Base-by-base conservation (phyloP, 2,888 invertebrate species). In the Sarcophaga carnaria region DNA sequence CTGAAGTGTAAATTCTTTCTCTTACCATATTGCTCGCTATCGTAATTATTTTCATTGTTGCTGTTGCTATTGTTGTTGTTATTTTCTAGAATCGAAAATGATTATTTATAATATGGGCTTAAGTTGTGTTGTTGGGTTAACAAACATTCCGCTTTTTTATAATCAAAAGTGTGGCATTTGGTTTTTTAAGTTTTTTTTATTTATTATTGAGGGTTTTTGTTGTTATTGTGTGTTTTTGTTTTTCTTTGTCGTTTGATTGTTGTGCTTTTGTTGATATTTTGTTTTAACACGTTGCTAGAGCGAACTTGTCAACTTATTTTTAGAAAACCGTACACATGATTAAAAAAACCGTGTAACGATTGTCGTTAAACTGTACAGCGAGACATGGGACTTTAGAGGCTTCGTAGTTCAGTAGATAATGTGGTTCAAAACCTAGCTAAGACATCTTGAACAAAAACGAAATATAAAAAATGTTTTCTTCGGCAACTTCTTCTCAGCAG, bases 1-100 rank as follows among this genome's bases (percentile, higher is more conserved):
- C 80, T 74, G 80, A 62, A 71, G 84, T 83, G 85, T 85, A 86
- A 88, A 88, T 80, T 63, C 59, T 67, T 70, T 54, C 54, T 14
- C 54, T 54, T 54, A 4, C 54, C 17, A 12, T 54, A 17, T 54
- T 54, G 17, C 10, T 17, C 54, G 10, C 54, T 17, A 54, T 54
- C 17, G 17, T 54, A 14, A 54, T 54, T 76, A 70, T 71, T 70
- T 17, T 71, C 2, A 72, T 63, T 47, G 59, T 25, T 72, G 14
- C 8, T 80, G 27, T 78, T 66, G 64, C 71, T 71, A 45, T 71
- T 59, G 69, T 25, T 72, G 66, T 47, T 66, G 60, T 63, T 72
- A 47, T 20, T 49, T 80, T 84, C 78, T 25, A 71, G 20, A 76
- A 83, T 83, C 54, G 17, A 14, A 80, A 80, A 83, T 83, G 47